Evolutionary conservation across 2,888 invertebrate genomes (phyloP).

Genomic region (Zootermopsis nevadensis): DNA sequence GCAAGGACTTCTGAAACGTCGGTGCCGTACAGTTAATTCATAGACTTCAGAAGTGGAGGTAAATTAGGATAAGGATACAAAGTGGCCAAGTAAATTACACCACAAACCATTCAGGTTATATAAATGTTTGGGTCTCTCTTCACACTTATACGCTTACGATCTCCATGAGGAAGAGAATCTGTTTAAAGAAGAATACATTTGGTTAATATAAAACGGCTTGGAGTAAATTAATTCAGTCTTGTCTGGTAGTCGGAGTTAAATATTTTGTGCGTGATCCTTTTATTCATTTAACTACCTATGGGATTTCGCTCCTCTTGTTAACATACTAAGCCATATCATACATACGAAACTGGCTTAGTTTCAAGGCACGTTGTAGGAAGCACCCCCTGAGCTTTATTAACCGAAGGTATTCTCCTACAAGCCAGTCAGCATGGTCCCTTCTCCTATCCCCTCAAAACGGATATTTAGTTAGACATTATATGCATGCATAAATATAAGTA

Average conservation of each 20-base stretch:
- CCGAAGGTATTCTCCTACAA: neutral
- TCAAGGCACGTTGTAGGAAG: neutral
- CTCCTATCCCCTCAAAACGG: neutral
- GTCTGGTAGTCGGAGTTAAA: neutral
- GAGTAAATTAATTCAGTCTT: neutral
- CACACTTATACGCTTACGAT: too few species aligned
- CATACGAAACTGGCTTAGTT: too few species aligned
- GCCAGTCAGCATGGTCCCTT: neutral
- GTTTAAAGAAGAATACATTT: too few species aligned
- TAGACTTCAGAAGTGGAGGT: too few species aligned
- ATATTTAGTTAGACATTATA: constrained; percentile 19
- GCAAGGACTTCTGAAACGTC: too few species aligned
- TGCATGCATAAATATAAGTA: constrained; percentile 7
- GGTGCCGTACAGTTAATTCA: too few species aligned
- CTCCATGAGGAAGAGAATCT: too few species aligned
- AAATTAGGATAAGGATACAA: too few species aligned
- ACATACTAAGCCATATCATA: neutral
- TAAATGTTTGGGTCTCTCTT: too few species aligned
- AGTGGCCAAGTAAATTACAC: too few species aligned
- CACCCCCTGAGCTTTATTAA: constrained; percentile 9
- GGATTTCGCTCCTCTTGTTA: neutral
- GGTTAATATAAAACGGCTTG: neutral
- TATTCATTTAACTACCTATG: neutral
- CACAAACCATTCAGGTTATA: too few species aligned
- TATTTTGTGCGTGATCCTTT: neutral